These are phyloP conservation scores for Griposia aprilina DNA, from an alignment of 2,888 invertebrate genomes.

Conservation along the genomic window DNA sequence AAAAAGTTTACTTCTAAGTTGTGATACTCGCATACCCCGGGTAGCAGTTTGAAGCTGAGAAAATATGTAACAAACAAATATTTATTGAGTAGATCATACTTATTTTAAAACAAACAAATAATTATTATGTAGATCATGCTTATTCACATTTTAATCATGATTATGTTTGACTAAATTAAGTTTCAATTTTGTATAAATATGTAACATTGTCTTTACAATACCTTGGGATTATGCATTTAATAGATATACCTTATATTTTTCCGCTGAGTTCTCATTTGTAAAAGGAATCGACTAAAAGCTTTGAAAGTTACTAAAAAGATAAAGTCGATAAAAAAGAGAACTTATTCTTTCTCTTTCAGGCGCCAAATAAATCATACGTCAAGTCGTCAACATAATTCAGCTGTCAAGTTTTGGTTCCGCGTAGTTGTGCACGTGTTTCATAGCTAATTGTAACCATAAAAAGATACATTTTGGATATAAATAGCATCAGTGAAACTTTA, in stretches of 20 bases:
- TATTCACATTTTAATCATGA: not conserved
- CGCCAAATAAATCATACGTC: conserved; percentile 42
- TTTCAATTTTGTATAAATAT: not conserved
- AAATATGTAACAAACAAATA: not conserved
- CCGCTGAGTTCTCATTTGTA: no score
- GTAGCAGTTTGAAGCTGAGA: not conserved
- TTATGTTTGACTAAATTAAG: not conserved
- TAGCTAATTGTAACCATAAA: conserved; percentile 31
- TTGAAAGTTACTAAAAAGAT: not conserved
- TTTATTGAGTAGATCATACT: not conserved
- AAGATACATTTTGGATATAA: conserved; percentile 15
- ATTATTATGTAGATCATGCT: not conserved
- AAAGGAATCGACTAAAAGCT: conserved; percentile 27
- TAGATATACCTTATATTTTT: no score
- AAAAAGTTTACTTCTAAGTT: not conserved
- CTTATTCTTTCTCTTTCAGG: conserved; percentile 2
- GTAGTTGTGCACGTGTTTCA: conserved; percentile 76
- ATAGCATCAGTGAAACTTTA: not conserved
- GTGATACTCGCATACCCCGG: not conserved
- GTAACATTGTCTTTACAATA: not conserved
- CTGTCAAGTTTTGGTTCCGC: conserved; percentile 64
- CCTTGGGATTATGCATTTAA: not conserved
- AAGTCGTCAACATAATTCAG: not conserved
- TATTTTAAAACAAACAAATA: not conserved
- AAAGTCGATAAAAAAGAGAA: not conserved